phyloP scores from a whole-genome alignment of 2,113 vertebrate species.

The Oreochromis aureus region DNA sequence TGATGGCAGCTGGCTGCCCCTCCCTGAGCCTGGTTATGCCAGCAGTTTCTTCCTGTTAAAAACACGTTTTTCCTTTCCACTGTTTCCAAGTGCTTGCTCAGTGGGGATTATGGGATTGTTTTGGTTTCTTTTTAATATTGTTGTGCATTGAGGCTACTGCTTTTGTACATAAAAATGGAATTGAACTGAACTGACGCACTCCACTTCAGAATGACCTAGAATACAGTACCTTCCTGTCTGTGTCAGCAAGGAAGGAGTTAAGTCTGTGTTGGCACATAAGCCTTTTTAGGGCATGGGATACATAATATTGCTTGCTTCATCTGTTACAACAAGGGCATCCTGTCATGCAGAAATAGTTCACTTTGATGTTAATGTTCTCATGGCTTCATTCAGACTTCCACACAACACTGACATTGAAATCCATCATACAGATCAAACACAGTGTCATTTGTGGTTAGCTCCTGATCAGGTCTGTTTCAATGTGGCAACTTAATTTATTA shows the following conservation, averaged over 20 bases:
- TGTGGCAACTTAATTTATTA: background rate
- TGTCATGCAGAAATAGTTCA: background rate
- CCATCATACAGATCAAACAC: background rate
- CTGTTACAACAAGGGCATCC: background rate
- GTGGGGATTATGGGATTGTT: background rate
- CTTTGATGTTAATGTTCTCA: background rate
- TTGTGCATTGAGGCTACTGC: background rate
- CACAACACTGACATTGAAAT: background rate
- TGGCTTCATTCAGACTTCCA: background rate
- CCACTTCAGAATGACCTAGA: background rate
- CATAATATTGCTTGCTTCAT: background rate
- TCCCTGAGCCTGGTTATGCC: background rate
- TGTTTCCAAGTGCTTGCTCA: background rate
- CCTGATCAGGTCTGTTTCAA: background rate
- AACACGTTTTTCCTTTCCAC: background rate
- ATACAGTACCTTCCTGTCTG: background rate
- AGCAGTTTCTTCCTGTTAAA: background rate
- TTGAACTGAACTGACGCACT: background rate
- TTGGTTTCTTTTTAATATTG: background rate
- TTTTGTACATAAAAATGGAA: background rate
- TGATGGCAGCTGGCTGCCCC: background rate
- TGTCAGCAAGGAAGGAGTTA: background rate
- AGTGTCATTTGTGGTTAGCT: background rate
- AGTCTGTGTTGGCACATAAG: background rate
- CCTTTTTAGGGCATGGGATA: background rate